phyloP scores from a whole-genome alignment of 2,797 vertebrate species.

The Anguilla obscura region DNA sequence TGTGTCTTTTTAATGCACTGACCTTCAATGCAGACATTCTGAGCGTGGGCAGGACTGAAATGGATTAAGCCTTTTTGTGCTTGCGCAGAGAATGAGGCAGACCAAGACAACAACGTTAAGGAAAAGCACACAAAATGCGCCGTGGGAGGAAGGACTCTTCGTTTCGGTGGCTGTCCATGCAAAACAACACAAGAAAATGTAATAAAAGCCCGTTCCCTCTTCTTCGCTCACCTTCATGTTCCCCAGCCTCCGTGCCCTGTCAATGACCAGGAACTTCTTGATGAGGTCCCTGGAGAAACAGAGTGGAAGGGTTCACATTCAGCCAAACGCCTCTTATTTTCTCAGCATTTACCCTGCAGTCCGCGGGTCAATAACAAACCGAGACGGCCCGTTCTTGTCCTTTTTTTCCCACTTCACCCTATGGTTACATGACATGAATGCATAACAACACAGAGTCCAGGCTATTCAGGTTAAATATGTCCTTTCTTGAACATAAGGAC shows the following conservation, averaged over 20 bases:
- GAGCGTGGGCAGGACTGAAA: neutral
- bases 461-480: neutral
- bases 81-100: neutral
- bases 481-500: neutral
- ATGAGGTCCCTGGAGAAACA: conserved; percentile 85
- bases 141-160: neutral
- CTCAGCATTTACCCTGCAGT: neutral
- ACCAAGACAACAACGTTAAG: neutral
- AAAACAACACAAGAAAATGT: conserved; percentile 15
- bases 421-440: neutral
- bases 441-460: neutral
- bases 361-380: neutral
- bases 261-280: conserved; percentile 92
- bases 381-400: neutral
- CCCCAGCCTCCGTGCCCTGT: conserved; percentile 86
- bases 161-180: neutral
- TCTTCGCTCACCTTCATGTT: conserved; percentile 90
- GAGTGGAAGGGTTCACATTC: conserved; percentile 3
- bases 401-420: neutral
- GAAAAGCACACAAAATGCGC: neutral
- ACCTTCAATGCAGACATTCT: neutral
- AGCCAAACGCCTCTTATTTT: neutral
- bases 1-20: neutral
- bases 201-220: neutral
- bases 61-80: neutral